Evolutionary conservation across 2,113 vertebrate species (phyloP), one percentile per base, ranked within the genome.

Genomic region (Pomatorhinus ruficollis): DNA sequence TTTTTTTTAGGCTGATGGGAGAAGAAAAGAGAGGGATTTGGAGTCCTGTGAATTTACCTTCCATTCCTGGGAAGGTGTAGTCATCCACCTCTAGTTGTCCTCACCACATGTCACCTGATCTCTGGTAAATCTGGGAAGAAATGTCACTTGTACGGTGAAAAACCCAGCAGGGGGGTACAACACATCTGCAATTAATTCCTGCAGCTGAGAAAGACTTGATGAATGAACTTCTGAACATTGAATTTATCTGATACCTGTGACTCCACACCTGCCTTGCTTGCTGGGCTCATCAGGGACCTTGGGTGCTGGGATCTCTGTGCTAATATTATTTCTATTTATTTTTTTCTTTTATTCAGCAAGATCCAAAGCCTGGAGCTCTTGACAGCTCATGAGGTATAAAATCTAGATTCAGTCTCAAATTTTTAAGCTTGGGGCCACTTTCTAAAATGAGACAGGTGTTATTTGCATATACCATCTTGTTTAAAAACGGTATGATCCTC

Each of bases 81-180:
- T 13, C 63, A 10, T 49, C 27, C 17, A 31, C 8, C 9, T 71
- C 30, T 19, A 22, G 22, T 5, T 81, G 42, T 81, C 28, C 72
- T 83, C 44, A 39, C 9, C 27, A 8, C 4, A 1, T 30, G 16
- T 9, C 33, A 6, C 50, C 18, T 11, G 2, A 2, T 14, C 27
- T 15, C 13, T 49, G 33, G 24, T 64, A 69, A 45, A 61, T 16
- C 21, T 69, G 31, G 15, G 37, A 31, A 91, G 49, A 85, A 83
- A 77, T 44, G 13, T 22, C 40, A 37, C 1, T 44, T 54, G 1
- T 3, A 1, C 0, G 2, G 27, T 47, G n/a, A 63, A 75, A 86
- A 12, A n/a, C 23, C 17, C 35, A 49, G 24, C 3, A 31, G 8
- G 35, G 0, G 2, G 5, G 49, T 83, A 21, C 16, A 53, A 15